A percentile compares a stretch with the other conserved stretches of the same genome.
Evolutionary conservation across 2,888 invertebrate species (phyloP).

Genomic region (Erebia epiphron): DNA sequence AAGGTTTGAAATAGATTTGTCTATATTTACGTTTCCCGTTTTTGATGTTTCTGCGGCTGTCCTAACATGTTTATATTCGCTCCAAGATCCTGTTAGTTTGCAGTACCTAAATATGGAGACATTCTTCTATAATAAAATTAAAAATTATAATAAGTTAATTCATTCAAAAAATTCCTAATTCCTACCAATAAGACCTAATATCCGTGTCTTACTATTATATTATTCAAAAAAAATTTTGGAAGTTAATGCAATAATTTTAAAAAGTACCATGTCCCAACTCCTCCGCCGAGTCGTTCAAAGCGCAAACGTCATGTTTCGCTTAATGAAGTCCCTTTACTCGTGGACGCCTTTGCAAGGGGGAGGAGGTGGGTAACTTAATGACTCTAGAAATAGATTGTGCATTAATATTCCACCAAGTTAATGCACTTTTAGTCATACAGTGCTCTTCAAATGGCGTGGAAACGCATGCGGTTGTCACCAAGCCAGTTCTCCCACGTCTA

Average conservation of each 20-base stretch:
- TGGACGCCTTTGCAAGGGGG: constrained; percentile 27
- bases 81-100: too few species aligned
- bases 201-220: too few species aligned
- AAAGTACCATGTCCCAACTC: constrained; percentile 6
- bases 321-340: constrained; percentile 38
- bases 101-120: not conserved
- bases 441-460: constrained; percentile 49
- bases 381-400: constrained; percentile 59
- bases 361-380: constrained; percentile 50
- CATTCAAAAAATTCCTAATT: too few species aligned
- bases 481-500: constrained; percentile 78
- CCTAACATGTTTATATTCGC: not conserved
- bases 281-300: constrained; percentile 17
- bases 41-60: constrained; percentile 15
- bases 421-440: constrained; percentile 53
- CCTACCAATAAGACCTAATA: too few species aligned
- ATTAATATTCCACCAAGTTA: constrained; percentile 62
- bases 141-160: not conserved
- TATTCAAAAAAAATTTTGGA: too few species aligned
- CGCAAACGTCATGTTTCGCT: constrained; percentile 33
- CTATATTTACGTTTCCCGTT: constrained; percentile 6
- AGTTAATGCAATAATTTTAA: not conserved
- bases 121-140: not conserved
- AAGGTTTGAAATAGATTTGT: not conserved
- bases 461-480: constrained; percentile 59